Conservation (phyloP, 2,113 vertebrate genomes). For the Embiotoca jacksoni region DNA sequence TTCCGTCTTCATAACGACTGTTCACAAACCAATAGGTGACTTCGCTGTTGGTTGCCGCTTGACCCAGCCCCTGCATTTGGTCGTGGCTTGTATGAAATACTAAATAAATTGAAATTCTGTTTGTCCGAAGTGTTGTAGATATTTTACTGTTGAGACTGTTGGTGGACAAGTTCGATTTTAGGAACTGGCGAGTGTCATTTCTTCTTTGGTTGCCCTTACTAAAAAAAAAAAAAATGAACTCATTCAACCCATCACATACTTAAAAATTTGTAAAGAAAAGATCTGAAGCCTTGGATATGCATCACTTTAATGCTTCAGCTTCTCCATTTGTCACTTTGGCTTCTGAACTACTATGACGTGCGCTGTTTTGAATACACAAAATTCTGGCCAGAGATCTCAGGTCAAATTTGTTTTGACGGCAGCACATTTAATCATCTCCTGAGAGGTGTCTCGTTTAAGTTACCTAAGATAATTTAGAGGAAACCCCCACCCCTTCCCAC, state of each 20-base stretch:
- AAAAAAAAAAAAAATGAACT: slow-evolving; percentile 6
- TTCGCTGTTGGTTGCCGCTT: too few species aligned
- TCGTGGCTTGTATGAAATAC: slow-evolving; percentile 16
- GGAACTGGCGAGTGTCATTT: not conserved
- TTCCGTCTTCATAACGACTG: too few species aligned
- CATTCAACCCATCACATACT: not conserved
- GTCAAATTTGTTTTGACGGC: slow-evolving; percentile 26
- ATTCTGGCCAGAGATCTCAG: slow-evolving; percentile 5
- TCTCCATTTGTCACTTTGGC: not conserved
- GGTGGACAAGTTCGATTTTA: slow-evolving; percentile 27
- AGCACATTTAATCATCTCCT: slow-evolving; percentile 8
- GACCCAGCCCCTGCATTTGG: not conserved
- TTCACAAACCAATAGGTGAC: too few species aligned
- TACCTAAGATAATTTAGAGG: not conserved
- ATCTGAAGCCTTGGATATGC: not conserved
- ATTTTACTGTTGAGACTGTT: slow-evolving; percentile 13
- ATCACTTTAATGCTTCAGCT: slow-evolving; percentile 11
- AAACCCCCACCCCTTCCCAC: not conserved
- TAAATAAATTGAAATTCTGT: slow-evolving; percentile 4
- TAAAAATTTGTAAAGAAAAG: not conserved
- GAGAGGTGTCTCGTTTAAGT: slow-evolving; percentile 16
- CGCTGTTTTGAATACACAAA: not conserved
- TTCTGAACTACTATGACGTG: slow-evolving; percentile 18
- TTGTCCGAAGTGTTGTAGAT: slow-evolving; percentile 12
- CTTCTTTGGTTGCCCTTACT: slow-evolving; percentile 9